Percentiles rank a stretch among this genome's conserved stretches.
Evolutionary conservation across 1,140 invertebrate species (phyloP).

Genomic region (Acyrthosiphon pisum): DNA sequence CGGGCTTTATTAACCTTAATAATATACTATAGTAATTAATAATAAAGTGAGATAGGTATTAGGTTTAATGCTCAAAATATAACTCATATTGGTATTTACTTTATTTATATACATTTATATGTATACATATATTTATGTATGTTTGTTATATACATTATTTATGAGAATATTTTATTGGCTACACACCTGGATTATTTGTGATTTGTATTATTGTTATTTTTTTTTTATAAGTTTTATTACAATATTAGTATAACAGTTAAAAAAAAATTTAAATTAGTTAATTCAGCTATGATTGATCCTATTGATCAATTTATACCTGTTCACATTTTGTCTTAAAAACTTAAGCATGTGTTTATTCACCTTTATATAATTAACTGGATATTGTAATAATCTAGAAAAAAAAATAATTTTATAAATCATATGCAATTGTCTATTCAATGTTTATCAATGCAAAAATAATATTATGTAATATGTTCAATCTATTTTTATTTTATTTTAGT

Average conservation of each 20-base stretch:
- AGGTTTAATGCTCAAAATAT: slow-evolving; percentile 3
- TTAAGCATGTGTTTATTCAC: neutral
- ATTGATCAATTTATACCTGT: neutral
- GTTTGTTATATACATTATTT: slow-evolving; percentile 48
- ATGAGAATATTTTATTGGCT: slow-evolving; percentile 48
- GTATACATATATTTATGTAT: slow-evolving; percentile 1
- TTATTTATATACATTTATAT: neutral
- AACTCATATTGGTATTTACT: neutral
- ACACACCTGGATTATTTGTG: neutral
- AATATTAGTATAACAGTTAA: neutral
- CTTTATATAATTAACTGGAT: neutral
- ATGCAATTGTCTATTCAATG: neutral
- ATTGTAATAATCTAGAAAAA: neutral
- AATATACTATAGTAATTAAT: neutral
- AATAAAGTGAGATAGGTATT: neutral
- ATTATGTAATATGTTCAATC: neutral
- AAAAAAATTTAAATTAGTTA: neutral
- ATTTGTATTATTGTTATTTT: neutral
- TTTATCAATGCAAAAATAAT: neutral
- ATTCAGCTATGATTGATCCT: neutral
- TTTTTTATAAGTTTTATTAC: neutral
- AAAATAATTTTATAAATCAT: neutral
- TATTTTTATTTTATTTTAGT: slow-evolving; percentile 2
- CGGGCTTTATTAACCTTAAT: neutral
- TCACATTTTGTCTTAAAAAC: neutral